Evolutionary conservation across 2,797 vertebrate species (phyloP).

Genomic region (Tapirus indicus): DNA sequence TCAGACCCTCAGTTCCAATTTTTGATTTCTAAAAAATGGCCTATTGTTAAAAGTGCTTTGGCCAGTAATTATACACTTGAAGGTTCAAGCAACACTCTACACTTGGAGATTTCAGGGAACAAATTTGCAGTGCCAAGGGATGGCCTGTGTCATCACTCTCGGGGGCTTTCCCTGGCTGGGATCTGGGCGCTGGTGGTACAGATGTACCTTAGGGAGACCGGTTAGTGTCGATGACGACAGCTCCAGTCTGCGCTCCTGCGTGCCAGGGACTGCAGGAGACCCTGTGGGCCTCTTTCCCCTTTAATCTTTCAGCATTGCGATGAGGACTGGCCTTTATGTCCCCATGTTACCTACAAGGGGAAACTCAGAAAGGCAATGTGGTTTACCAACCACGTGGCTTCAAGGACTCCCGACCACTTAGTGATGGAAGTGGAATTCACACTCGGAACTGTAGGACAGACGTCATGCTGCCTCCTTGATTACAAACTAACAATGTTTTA

Average conservation of each 20-base stretch:
- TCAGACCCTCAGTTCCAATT: not conserved
- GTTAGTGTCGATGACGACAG: accelerated
- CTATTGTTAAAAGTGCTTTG: not conserved
- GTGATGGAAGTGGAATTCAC: not conserved
- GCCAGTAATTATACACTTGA: not conserved
- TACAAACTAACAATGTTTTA: not conserved
- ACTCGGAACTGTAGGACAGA: not conserved
- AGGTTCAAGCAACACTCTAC: not conserved
- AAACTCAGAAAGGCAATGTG: not conserved
- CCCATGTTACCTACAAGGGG: not conserved
- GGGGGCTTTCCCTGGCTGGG: not conserved
- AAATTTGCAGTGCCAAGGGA: not conserved
- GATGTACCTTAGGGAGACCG: not conserved
- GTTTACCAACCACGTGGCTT: not conserved
- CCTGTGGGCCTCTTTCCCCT: not conserved
- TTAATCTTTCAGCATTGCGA: not conserved
- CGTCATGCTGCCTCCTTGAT: not conserved
- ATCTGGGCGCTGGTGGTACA: not conserved
- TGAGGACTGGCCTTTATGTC: not conserved
- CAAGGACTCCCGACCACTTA: not conserved
- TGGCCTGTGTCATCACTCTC: not conserved
- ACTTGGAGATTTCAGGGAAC: not conserved
- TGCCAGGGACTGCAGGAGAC: not conserved
- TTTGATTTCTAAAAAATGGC: not conserved
- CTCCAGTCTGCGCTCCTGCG: accelerated